Percentiles rank a stretch among this genome's conserved stretches.
Conservation (phyloP, 1,140 invertebrate species). For the Caenorhabditis inopinata region DNA sequence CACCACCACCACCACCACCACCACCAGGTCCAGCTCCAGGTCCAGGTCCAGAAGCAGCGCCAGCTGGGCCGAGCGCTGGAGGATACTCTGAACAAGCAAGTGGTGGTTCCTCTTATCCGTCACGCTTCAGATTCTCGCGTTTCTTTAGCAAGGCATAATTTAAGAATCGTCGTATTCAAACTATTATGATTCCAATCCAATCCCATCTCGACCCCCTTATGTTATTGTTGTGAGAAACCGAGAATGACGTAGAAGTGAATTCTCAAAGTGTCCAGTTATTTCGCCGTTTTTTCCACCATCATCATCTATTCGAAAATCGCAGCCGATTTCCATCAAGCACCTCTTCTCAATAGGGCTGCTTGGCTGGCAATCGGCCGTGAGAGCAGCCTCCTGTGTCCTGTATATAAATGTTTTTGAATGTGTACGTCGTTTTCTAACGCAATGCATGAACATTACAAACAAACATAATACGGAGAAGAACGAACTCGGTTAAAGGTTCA, state of each 20-base stretch:
- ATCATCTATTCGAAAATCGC: too few species aligned
- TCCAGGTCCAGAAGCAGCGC: neutral
- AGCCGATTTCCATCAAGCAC: too few species aligned
- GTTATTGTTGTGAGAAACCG: neutral
- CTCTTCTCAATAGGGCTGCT: neutral
- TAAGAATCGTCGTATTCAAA: neutral
- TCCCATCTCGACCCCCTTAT: too few species aligned
- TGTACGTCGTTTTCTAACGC: slow-evolving; percentile 30
- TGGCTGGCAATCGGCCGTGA: neutral
- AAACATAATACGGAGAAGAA: neutral
- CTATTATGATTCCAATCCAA: neutral
- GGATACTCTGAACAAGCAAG: slow-evolving; percentile 33
- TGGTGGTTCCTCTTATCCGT: slow-evolving; percentile 22
- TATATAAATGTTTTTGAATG: slow-evolving; percentile 28
- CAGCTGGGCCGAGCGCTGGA: neutral
- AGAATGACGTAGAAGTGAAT: neutral
- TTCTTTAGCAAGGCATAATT: slow-evolving; percentile 24
- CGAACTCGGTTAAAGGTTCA: too few species aligned
- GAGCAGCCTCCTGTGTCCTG: neutral
- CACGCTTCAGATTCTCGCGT: slow-evolving; percentile 16
- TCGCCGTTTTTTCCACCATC: neutral
- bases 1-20: slow-evolving; percentile 24
- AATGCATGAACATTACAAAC: slow-evolving; percentile 3
- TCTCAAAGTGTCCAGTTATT: slow-evolving; percentile 6
- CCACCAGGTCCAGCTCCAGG: slow-evolving; percentile 21